A percentile compares a stretch with the other conserved stretches of the same genome.
phyloP scores from a whole-genome alignment of 2,113 vertebrate genomes.

The Theristicus caerulescens region DNA sequence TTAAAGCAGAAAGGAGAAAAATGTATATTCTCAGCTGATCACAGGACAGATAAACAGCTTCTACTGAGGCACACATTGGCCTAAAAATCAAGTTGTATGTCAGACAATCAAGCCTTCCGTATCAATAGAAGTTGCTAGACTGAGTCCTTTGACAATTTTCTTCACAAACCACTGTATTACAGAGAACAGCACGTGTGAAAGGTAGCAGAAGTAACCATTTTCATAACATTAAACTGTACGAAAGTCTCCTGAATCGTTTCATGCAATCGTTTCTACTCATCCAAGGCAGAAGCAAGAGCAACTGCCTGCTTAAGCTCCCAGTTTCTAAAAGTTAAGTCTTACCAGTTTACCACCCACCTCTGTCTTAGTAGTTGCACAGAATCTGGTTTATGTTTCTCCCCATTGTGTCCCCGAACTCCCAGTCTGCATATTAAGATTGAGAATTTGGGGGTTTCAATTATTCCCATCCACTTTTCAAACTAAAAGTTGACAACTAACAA shows the following conservation, averaged over 20 bases:
- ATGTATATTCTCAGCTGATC: not conserved
- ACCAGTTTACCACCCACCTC: not conserved
- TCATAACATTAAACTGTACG: not conserved
- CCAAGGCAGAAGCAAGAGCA: not conserved
- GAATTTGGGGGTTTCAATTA: not conserved
- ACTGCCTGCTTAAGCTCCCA: not conserved
- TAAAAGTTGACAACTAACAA: not conserved
- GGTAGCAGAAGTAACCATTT: not conserved
- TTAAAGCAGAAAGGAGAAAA: not conserved
- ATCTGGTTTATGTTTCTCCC: not conserved
- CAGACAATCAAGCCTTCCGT: not conserved
- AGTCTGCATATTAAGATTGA: not conserved
- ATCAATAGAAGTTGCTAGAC: not conserved
- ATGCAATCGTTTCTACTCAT: not conserved
- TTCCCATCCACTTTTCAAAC: not conserved
- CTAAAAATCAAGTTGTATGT: not conserved
- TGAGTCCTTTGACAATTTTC: not conserved
- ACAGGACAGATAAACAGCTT: not conserved
- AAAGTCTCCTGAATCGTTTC: not conserved
- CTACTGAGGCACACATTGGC: not conserved
- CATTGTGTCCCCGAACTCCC: fast-evolving
- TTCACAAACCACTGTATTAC: not conserved
- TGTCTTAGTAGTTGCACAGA: not conserved
- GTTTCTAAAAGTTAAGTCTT: not conserved
- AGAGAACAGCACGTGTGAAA: not conserved